phyloP scores from a whole-genome alignment of 2,888 invertebrate species.

The Hedya salicella region DNA sequence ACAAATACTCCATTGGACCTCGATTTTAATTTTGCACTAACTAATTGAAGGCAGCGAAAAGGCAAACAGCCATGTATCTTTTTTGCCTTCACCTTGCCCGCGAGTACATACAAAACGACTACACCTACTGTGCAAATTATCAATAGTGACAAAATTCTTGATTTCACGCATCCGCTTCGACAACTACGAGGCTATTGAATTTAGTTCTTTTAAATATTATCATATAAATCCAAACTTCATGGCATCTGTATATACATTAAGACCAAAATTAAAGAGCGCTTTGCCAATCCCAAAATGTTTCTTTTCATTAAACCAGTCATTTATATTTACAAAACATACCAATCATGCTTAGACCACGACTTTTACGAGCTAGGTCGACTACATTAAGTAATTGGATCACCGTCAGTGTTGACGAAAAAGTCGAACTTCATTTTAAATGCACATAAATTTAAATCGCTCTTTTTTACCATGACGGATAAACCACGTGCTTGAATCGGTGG shows the following conservation, averaged over 20 bases:
- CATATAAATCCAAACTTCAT: slow-evolving; percentile 18
- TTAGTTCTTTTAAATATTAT: slow-evolving; percentile 11
- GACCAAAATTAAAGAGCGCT: slow-evolving; percentile 26
- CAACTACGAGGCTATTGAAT: slow-evolving; percentile 26
- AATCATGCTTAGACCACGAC: background rate
- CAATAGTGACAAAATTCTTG: slow-evolving; percentile 30
- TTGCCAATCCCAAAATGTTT: slow-evolving; percentile 1
- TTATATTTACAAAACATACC: background rate
- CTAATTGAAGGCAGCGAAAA: slow-evolving; percentile 63
- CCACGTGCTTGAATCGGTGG: no score
- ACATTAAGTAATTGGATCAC: no score
- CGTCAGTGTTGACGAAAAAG: no score
- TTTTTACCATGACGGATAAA: no score
- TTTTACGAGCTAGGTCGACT: no score
- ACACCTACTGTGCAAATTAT: slow-evolving; percentile 42
- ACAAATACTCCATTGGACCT: slow-evolving; percentile 83
- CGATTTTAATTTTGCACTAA: slow-evolving; percentile 80
- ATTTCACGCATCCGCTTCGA: slow-evolving; percentile 18
- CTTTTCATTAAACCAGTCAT: background rate
- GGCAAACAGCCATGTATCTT: slow-evolving; percentile 48
- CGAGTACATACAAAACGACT: slow-evolving; percentile 35
- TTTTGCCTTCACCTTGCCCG: slow-evolving; percentile 37
- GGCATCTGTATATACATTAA: slow-evolving; percentile 15
- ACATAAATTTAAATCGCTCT: no score
- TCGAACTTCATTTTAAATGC: no score